These are phyloP conservation scores for Spea bombifrons DNA, from an alignment of 2,113 vertebrate species.

Conservation along the genomic window DNA sequence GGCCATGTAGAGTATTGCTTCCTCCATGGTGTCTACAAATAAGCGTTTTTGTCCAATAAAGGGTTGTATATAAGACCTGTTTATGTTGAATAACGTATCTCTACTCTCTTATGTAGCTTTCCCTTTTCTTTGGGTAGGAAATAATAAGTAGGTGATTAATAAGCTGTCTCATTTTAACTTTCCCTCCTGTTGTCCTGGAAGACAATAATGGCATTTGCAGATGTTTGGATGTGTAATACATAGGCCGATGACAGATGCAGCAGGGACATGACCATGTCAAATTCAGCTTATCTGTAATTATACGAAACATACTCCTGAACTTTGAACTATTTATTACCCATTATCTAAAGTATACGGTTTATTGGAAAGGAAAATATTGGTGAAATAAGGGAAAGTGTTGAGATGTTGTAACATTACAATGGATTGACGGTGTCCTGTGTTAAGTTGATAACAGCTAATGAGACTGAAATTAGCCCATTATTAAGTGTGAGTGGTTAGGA, in stretches of 20 bases:
- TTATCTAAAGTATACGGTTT: slow-evolving; percentile 47
- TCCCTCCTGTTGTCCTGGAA: slow-evolving; percentile 59
- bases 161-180: slow-evolving; percentile 63
- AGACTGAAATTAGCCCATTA: slow-evolving; percentile 31
- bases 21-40: too few species aligned
- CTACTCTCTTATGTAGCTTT: slow-evolving; percentile 56
- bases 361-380: slow-evolving; percentile 41
- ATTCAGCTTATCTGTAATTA: slow-evolving; percentile 53
- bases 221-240: slow-evolving; percentile 63
- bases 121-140: slow-evolving; percentile 58
- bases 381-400: slow-evolving; percentile 10
- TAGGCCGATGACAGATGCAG: slow-evolving; percentile 58
- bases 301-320: slow-evolving; percentile 54
- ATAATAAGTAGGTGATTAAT: slow-evolving; percentile 67
- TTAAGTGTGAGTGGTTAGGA: slow-evolving; percentile 37
- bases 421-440: slow-evolving; percentile 12
- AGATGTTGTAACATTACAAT: slow-evolving; percentile 1
- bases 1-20: too few species aligned
- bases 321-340: slow-evolving; percentile 54
- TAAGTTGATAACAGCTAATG: slow-evolving; percentile 41
- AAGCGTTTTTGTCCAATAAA: background rate
- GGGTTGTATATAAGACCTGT: slow-evolving; percentile 51
- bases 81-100: slow-evolving; percentile 34
- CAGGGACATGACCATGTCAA: slow-evolving; percentile 56
- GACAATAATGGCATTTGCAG: slow-evolving; percentile 66